Evolutionary conservation across 2,113 vertebrate species (phyloP), one percentile per base, ranked within the genome.

Genomic region (Oreochromis niloticus): DNA sequence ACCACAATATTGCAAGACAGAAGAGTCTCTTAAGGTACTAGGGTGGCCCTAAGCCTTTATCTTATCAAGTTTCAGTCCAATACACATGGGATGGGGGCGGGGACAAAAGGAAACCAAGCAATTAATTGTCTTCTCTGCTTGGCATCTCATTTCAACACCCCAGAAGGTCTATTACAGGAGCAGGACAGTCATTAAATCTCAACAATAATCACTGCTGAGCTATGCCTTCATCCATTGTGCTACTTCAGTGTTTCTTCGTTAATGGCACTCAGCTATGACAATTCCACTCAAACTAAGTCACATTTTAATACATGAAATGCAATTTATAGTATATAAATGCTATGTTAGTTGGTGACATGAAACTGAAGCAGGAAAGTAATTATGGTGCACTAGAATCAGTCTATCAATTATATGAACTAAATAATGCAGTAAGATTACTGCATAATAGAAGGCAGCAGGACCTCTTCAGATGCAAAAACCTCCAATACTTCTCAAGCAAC

Each of bases 51-150:
- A 92, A 93, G 93, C 88, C 92, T 94, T 94, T 94, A 93, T 95
- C 92, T 96, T 96, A 96, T 96, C 95, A 95, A 88, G 91, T 92
- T 94, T 92, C 93, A 93, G 92, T 89, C 85, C 89, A 94, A 93
- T 91, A 93, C 94, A 93, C 90, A 93, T 81, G 91, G 89, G 83
- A 91, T 86, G 80, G 56, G 87, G 94, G 92, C 48, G 83, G 94
- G 89, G 90, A 94, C 93, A 95, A 94, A 93, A 95, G 91, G 93
- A 96, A 96, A 93, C 93, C 94, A 95, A 95, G 96, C 96, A 97
- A 96, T 96, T 96, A 96, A 96, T 97, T 96, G 95, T 96, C 93
- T 95, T 96, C 93, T 94, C 93, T 94, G 92, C 94, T 95, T 96
- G 94, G 96, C 94, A 96, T 97, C 95, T 96, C 93, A 95, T 96